Evolutionary conservation across 2,797 vertebrate species (phyloP).

Genomic region (Serranus cabrilla): DNA sequence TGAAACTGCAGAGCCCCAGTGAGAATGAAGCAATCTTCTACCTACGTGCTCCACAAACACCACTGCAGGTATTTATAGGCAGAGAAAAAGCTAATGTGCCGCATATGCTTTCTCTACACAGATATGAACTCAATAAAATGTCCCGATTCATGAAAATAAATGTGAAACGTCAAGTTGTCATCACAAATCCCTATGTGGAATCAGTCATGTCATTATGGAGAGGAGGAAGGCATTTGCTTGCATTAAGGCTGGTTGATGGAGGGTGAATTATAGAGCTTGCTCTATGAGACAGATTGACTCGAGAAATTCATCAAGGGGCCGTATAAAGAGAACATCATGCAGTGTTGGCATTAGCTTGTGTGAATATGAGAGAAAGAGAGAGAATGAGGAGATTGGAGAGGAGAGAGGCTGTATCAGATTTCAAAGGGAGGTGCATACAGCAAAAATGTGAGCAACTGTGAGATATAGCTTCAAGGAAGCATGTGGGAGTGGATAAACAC

Average conservation of each 20-base stretch:
- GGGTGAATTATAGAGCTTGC: constrained; percentile 34
- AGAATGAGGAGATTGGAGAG: constrained; percentile 34
- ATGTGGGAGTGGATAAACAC: constrained; percentile 69
- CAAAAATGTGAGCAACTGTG: constrained; percentile 45
- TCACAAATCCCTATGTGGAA: constrained; percentile 20
- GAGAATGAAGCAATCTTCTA: constrained; percentile 36
- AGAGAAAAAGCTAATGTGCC: constrained; percentile 7
- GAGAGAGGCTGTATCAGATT: constrained; percentile 48
- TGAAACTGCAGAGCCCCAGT: constrained; percentile 18
- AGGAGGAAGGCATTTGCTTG: constrained; percentile 24
- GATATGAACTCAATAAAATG: constrained; percentile 9
- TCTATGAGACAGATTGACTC: constrained; percentile 31
- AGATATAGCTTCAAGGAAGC: constrained; percentile 48
- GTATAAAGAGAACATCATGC: constrained; percentile 34
- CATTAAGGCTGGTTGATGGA: constrained; percentile 42
- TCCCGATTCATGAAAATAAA: constrained; percentile 27
- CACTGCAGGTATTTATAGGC: constrained; percentile 23
- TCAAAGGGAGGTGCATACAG: constrained; percentile 30
- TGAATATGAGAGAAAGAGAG: constrained; percentile 27
- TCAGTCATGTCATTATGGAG: constrained; percentile 21
- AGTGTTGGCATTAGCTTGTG: constrained; percentile 24
- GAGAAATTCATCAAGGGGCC: constrained; percentile 38
- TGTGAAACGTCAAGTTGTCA: constrained; percentile 48
- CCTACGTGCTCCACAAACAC: constrained; percentile 18
- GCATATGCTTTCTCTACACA: background rate